A percentile compares a stretch with the other conserved stretches of the same genome.
phyloP scores from a whole-genome alignment of 1,140 invertebrate species.

The Matsumurasca onukii region DNA sequence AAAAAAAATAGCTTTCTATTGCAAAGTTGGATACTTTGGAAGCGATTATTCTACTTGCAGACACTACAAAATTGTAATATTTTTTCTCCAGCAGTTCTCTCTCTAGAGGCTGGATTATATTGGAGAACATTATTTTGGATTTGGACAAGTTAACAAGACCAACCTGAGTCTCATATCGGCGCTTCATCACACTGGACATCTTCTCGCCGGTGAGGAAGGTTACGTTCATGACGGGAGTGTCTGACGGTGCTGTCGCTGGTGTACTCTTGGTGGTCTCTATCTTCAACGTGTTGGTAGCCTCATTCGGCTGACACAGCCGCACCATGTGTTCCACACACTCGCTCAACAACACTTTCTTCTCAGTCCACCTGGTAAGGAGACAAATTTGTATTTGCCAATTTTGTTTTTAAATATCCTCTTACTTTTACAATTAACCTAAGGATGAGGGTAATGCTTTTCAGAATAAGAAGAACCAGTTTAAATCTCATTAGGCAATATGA shows the following conservation, averaged over 20 bases:
- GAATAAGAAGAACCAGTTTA: too few species aligned
- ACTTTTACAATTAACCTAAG: too few species aligned
- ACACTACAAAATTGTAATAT: neutral
- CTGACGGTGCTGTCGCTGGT: slow-evolving; percentile 11
- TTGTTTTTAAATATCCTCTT: neutral
- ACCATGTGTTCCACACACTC: slow-evolving; percentile 36
- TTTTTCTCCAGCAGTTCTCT: neutral
- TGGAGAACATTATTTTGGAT: too few species aligned
- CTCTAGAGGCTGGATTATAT: too few species aligned
- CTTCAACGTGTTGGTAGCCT: neutral
- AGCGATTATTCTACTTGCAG: too few species aligned
- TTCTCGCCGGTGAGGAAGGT: slow-evolving; percentile 38
- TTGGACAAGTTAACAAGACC: slow-evolving; percentile 12
- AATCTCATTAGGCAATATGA: too few species aligned
- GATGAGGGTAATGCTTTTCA: too few species aligned
- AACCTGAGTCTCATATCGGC: slow-evolving; percentile 40
- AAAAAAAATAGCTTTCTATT: neutral
- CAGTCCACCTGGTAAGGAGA: slow-evolving; percentile 39
- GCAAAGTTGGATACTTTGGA: too few species aligned
- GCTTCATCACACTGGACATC: slow-evolving; percentile 30
- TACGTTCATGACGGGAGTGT: slow-evolving; percentile 28
- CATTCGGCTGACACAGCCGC: neutral
- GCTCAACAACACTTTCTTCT: slow-evolving; percentile 34
- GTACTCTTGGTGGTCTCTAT: neutral
- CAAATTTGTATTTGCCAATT: neutral